Evolutionary conservation across 1,140 invertebrate genomes (phyloP).

Genomic region (Dendrolimus punctatus): DNA sequence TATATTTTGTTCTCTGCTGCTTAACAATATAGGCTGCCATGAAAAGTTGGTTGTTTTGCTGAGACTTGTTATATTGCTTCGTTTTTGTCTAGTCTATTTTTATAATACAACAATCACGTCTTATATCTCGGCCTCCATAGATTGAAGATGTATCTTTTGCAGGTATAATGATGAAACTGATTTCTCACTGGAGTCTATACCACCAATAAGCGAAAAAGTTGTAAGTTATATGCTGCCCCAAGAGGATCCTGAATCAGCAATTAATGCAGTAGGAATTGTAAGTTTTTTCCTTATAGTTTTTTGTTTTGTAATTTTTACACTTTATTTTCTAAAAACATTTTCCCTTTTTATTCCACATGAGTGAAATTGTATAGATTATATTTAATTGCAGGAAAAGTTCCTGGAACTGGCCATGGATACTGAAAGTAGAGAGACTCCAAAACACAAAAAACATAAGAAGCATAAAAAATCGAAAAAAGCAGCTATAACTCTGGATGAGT

Average conservation of each 20-base stretch:
- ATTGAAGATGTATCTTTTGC: slow-evolving; percentile 13
- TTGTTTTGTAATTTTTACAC: neutral
- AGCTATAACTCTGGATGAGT: slow-evolving; percentile 62
- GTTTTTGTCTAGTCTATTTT: too few relatives aligned
- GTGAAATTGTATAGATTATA: slow-evolving; percentile 5
- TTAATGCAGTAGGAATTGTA: slow-evolving; percentile 37
- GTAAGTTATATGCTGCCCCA: slow-evolving; percentile 20
- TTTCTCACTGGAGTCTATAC: slow-evolving; percentile 54
- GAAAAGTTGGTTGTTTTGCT: too few relatives aligned
- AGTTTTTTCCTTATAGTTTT: slow-evolving; percentile 18
- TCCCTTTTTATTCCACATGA: neutral
- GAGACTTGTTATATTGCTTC: too few relatives aligned
- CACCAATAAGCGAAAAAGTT: slow-evolving; percentile 50
- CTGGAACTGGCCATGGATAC: slow-evolving; percentile 44
- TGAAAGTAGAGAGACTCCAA: slow-evolving; percentile 19
- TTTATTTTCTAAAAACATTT: neutral
- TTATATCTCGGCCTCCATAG: too few relatives aligned
- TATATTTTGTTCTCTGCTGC: too few relatives aligned
- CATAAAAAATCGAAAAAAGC: slow-evolving; percentile 62
- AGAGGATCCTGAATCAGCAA: slow-evolving; percentile 19
- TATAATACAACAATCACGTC: too few relatives aligned
- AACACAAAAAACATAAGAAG: slow-evolving; percentile 61
- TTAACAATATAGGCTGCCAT: too few relatives aligned
- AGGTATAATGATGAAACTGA: slow-evolving; percentile 40
- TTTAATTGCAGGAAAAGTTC: slow-evolving; percentile 45